Evolutionary conservation across 2,888 invertebrate genomes (phyloP), one percentile per base, ranked within the genome.

Genomic region (Cephus pygmeus): DNA sequence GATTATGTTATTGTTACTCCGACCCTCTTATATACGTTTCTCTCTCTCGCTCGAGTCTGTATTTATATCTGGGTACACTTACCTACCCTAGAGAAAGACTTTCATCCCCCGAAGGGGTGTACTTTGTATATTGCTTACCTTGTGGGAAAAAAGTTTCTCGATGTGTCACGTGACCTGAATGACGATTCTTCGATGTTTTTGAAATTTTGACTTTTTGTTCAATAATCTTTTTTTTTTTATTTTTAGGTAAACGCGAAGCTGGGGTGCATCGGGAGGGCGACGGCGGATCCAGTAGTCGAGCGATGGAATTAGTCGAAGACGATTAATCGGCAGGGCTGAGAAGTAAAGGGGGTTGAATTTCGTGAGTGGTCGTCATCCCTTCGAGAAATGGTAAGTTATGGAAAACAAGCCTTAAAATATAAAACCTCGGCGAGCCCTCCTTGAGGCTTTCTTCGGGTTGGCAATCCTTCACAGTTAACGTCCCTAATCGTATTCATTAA

Each of bases 401-500:
- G 36, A 77, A 75, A 75, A 69, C 71, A 71, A 71, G 33, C 31
- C 71, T 71, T 71, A 73, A 76, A 78, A 69, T 33, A 75, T 69
- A 31, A 71, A 77, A 81, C 76, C 74, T 74, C 69, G 76, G 31
- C 33, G 75, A 69, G 76, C 71, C 71, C 71, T 71, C 11, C 33
- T 78, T 80, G 83, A 82, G 81, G 85, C 84, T 88, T 88, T 87
- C 88, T 88, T 86, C 84, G 85, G 86, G 84, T 85, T 85, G 87
- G 87, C 86, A 88, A 88, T 90, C 86, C 87, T 87, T 87, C 86
- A 87, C 88, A 88, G 90, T 90, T 89, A 90, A 89, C 87, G 88
- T 86, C 87, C 86, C 87, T 90, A 90, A 90, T 90, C 89, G 89
- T 89, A 90, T 90, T 90, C 90, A 90, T 90, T 90, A 90, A 90